Conservation (phyloP, 2,797 vertebrate species). For the Poecile montanus region DNA sequence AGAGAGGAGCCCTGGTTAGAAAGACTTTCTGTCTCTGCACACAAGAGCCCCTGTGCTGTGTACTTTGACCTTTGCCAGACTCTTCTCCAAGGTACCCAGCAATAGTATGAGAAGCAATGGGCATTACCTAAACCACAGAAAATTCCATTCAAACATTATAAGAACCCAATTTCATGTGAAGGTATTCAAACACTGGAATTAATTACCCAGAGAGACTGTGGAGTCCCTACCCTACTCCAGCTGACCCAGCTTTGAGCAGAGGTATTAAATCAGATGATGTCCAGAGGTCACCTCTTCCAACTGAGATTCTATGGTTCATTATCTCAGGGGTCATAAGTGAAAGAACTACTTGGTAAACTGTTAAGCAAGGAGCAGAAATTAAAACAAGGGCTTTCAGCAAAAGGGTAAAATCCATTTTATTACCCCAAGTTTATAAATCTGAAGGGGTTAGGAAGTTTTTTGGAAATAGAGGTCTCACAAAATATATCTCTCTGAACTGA, state of each 20-base stretch:
- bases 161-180: neutral
- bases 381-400: neutral
- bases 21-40: neutral
- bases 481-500: neutral
- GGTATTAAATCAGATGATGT: neutral
- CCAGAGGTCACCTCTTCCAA: neutral
- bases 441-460: neutral
- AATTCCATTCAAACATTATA: neutral
- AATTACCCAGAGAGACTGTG: neutral
- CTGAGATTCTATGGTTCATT: neutral
- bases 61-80: neutral
- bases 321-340: neutral
- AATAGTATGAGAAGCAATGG: neutral
- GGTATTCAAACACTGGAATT: neutral
- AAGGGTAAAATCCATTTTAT: neutral
- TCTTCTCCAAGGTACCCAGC: neutral
- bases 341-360: neutral
- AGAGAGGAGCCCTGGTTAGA: neutral
- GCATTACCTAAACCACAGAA: neutral
- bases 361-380: neutral
- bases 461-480: neutral
- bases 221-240: neutral
- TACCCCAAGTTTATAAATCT: neutral
- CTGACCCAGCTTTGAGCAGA: neutral
- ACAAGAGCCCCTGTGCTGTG: neutral